Evolutionary conservation across 2,113 vertebrate species (phyloP), one percentile per base, ranked within the genome.

Genomic region (Dissostichus mawsoni): DNA sequence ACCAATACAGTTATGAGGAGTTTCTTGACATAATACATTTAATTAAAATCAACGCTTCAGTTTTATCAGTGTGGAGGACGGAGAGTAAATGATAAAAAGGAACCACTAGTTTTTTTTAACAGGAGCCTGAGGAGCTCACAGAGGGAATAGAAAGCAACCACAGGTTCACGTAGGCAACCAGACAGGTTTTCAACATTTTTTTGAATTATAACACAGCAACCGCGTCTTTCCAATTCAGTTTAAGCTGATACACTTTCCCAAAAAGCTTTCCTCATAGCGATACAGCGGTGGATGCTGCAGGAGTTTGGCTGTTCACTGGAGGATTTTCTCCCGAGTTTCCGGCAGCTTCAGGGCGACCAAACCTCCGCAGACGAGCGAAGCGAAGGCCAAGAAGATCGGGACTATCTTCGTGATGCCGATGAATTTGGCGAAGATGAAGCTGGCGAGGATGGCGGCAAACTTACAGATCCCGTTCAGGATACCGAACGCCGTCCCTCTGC

Each of bases 371-470:
- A 98, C 95, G 23, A 99, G 94, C 8, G 97, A 96, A 0, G 96
- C 92, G 84, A 98, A 98, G 85, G 98, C 97, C 94, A 99, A 88
- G 36, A 99, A 96, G 88, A 99, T 99, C 86, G 98, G 98, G 79
- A 99, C 82, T 79, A 99, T 97, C 90, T 98, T 97, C 11, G 98
- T 99, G 88, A 99, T 94, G 70, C 97, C 96, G 12, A 99, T 96
- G 1, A 99, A 98, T 62, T 97, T 97, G 64, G 97, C 96, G 36
- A 99, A 99, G 90, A 98, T 96, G n/a, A 96, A 97, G 87, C 97
- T 98, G 87, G 97, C 97, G 63, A 99, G 75, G 80, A 99, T 97
- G 89, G 98, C 97, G 0, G 96, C 98, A 53, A 99, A 92, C 93
- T 98, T 99, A 81, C 97, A 97, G 72, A 98, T 85, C 13, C 96